Conservation (phyloP, 1,140 invertebrate species). For the Trichoplusia ni region DNA sequence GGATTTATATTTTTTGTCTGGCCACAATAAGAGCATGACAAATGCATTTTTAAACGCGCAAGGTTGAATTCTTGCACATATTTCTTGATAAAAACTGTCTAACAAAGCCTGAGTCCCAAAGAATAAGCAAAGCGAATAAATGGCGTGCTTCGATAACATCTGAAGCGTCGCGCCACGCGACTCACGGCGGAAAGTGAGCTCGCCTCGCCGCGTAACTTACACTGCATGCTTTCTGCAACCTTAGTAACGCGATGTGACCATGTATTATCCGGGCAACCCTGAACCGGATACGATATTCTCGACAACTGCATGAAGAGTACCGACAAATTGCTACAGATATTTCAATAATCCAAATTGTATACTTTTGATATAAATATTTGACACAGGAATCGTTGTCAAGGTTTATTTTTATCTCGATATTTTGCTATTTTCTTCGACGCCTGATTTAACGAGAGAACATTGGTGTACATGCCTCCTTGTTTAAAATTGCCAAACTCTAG, state of each 20-base stretch:
- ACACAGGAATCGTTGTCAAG: no score
- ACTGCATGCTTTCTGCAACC: slow-evolving; percentile 4
- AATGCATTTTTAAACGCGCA: no score
- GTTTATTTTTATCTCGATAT: neutral
- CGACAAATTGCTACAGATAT: no score
- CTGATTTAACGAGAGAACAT: neutral
- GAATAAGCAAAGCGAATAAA: neutral
- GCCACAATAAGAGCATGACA: no score
- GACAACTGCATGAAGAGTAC: no score
- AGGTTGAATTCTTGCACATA: no score
- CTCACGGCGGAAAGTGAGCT: neutral
- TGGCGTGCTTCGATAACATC: slow-evolving; percentile 10
- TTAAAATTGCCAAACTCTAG: slow-evolving; percentile 50
- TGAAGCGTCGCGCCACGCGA: slow-evolving; percentile 6
- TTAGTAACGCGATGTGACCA: slow-evolving; percentile 2
- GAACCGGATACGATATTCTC: slow-evolving; percentile 15
- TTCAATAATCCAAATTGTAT: no score
- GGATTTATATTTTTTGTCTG: no score
- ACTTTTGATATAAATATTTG: no score
- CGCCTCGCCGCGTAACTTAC: neutral
- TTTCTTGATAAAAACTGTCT: no score
- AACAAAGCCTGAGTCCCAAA: neutral
- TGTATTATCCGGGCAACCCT: slow-evolving; percentile 4
- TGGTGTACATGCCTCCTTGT: slow-evolving; percentile 20
- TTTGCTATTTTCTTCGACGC: neutral